Percentiles rank a stretch among this genome's conserved stretches.
These are phyloP conservation scores for Xenus cinereus DNA, from an alignment of 2,113 vertebrate species.

Conservation along the genomic window DNA sequence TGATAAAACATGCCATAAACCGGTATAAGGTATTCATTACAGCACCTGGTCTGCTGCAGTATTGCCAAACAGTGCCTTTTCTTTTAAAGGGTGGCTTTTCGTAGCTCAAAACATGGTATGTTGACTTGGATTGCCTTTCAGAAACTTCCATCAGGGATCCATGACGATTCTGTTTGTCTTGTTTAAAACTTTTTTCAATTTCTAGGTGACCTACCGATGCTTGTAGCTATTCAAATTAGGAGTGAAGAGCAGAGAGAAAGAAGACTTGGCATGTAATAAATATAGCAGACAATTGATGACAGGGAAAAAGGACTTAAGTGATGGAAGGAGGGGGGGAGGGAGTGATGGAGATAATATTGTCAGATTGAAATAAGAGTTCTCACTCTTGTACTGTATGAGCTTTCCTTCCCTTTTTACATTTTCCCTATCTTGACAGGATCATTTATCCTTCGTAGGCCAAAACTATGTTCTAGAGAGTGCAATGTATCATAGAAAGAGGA, in stretches of 20 bases:
- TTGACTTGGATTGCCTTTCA: neutral
- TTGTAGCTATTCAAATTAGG: neutral
- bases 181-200: neutral
- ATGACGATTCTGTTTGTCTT: neutral
- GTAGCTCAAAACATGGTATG: neutral
- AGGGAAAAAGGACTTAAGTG: neutral
- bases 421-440: neutral
- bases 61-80: neutral
- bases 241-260: neutral
- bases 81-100: neutral
- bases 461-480: neutral
- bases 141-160: neutral
- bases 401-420: neutral
- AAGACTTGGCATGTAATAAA: neutral
- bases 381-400: neutral
- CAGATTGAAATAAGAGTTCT: neutral
- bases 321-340: neutral
- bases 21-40: neutral
- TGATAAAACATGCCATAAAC: neutral
- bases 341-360: neutral
- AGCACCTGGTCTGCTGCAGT: neutral
- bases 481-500: neutral
- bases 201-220: neutral
- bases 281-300: rapidly evolving
- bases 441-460: neutral